Percentiles rank a stretch among this genome's conserved stretches.
Evolutionary conservation across 1,140 invertebrate species (phyloP).

Genomic region (Drosophila lini): DNA sequence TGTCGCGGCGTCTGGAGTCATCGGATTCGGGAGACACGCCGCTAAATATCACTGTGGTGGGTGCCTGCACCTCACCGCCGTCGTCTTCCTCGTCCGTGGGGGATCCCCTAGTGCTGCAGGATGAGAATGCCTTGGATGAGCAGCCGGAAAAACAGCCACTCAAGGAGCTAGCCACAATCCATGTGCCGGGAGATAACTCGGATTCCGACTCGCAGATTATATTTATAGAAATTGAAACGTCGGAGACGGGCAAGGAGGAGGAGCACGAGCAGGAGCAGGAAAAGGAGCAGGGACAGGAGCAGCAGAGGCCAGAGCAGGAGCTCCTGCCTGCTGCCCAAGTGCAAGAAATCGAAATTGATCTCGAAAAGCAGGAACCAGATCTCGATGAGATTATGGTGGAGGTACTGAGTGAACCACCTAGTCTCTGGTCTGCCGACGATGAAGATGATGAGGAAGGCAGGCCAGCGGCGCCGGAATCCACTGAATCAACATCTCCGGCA

Average conservation of each 20-base stretch:
- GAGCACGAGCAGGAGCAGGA: conserved; percentile 1
- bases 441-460: conserved; percentile 3
- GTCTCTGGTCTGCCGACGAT: conserved; percentile 37
- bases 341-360: conserved; percentile 9
- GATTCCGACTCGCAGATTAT: conserved; percentile 54
- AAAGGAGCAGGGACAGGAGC: not conserved
- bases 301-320: conserved; percentile 9
- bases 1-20: conserved; percentile 24
- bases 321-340: not conserved
- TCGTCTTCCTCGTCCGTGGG: conserved; percentile 20
- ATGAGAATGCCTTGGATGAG: conserved; percentile 39
- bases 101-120: conserved; percentile 14
- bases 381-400: conserved; percentile 28
- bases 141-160: conserved; percentile 7
- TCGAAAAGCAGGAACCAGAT: conserved; percentile 10
- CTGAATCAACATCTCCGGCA: not conserved
- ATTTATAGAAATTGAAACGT: conserved; percentile 60
- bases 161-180: not conserved
- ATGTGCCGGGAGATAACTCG: conserved; percentile 9
- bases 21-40: conserved; percentile 44
- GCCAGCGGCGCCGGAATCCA: not conserved
- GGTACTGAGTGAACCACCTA: conserved; percentile 33
- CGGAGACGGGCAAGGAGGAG: conserved; percentile 10
- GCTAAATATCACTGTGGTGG: conserved; percentile 10
- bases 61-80: conserved; percentile 8